Percentiles rank a stretch among this genome's conserved stretches.
These are phyloP conservation scores for Keiferia lycopersicella DNA, from an alignment of 2,888 invertebrate genomes.

Conservation along the genomic window DNA sequence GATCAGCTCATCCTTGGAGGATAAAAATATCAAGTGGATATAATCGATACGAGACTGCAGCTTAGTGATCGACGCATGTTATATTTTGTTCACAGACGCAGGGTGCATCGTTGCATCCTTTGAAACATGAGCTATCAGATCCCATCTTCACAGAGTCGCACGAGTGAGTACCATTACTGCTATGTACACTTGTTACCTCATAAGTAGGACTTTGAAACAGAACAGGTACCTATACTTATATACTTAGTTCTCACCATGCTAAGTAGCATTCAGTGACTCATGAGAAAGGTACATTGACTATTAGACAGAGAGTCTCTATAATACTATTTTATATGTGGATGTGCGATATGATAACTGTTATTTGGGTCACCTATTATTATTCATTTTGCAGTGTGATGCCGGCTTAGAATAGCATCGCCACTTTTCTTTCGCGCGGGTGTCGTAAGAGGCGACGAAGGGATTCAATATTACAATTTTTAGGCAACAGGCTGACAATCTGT, in stretches of 20 bases:
- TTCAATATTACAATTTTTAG: no score
- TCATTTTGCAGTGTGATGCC: no score
- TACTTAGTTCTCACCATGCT: constrained; percentile 18
- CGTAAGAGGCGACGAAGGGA: no score
- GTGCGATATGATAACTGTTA: background rate
- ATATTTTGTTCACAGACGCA: constrained; percentile 77
- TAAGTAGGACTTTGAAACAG: background rate
- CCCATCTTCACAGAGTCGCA: constrained; percentile 89
- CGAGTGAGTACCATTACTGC: constrained; percentile 85
- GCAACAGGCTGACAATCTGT: no score
- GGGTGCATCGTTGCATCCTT: constrained; percentile 82
- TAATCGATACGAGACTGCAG: constrained; percentile 53
- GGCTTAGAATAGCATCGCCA: no score
- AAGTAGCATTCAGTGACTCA: constrained; percentile 51
- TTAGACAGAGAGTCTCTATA: background rate
- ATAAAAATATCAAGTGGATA: background rate
- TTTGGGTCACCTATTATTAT: background rate
- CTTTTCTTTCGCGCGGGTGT: no score
- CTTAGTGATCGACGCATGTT: constrained; percentile 49
- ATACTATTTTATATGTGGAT: background rate
- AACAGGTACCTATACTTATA: no score
- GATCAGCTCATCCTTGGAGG: constrained; percentile 34
- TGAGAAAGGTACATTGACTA: constrained; percentile 42
- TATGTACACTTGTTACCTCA: background rate
- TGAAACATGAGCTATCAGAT: constrained; percentile 93